phyloP scores from a whole-genome alignment of 2,888 invertebrate genomes.

The Epiperipatus broadwayi region DNA sequence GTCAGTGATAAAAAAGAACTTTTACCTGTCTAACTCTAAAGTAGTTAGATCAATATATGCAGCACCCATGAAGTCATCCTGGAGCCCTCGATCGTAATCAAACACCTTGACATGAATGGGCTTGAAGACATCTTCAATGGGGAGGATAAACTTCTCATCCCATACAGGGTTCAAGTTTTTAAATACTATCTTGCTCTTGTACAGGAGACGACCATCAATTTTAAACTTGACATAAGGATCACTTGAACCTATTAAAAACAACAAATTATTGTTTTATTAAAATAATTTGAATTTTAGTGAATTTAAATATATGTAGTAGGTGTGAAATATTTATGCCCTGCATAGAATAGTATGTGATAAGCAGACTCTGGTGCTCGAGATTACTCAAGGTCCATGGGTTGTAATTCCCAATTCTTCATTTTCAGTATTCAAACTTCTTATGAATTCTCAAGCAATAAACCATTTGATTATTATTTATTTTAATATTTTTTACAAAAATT shows the following conservation, averaged over 20 bases:
- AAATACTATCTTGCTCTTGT: constrained; percentile 83
- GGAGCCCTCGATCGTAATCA: constrained; percentile 88
- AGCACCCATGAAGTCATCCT: constrained; percentile 92
- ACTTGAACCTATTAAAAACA: constrained; percentile 47
- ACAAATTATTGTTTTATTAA: constrained; percentile 1
- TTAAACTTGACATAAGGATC: constrained; percentile 97
- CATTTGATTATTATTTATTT: too few relatives aligned
- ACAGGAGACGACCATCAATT: constrained; percentile 58
- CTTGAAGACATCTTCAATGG: constrained; percentile 67
- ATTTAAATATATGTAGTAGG: too few relatives aligned
- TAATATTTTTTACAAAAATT: too few relatives aligned
- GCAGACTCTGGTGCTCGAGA: too few relatives aligned
- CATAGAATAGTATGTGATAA: too few relatives aligned
- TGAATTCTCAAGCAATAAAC: too few relatives aligned
- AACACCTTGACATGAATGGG: constrained; percentile 76
- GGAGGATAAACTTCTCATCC: constrained; percentile 86
- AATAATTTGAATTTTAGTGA: too few relatives aligned
- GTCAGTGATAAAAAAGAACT: too few relatives aligned
- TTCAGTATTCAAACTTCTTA: too few relatives aligned
- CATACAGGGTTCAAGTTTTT: constrained; percentile 90
- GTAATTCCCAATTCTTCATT: too few relatives aligned
- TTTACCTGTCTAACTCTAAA: constrained; percentile 46
- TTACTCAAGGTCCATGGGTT: too few relatives aligned
- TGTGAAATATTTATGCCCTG: not conserved
- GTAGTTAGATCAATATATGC: constrained; percentile 62